Conservation (phyloP, 2,888 invertebrate genomes). For the Tenthredo amoena region DNA sequence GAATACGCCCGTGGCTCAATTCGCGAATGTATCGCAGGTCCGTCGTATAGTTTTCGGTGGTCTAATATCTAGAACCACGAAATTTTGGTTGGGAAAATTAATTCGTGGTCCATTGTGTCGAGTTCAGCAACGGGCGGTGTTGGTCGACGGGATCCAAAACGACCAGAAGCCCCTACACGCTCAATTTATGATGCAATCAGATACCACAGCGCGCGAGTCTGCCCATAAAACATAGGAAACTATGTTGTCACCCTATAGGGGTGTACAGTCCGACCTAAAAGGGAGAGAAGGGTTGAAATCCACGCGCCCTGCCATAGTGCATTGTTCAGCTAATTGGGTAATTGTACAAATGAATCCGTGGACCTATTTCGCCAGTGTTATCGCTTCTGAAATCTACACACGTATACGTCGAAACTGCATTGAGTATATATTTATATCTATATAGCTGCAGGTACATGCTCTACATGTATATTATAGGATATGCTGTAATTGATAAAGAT, state of each 20-base stretch:
- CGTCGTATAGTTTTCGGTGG: constrained; percentile 36
- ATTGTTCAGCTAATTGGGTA: constrained; percentile 47
- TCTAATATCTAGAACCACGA: constrained; percentile 34
- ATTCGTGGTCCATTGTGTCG: constrained; percentile 49
- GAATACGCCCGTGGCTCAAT: background rate
- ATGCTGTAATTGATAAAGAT: background rate
- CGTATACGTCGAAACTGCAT: background rate
- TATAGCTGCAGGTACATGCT: background rate
- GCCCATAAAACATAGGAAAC: constrained; percentile 74
- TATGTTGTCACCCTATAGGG: constrained; percentile 70
- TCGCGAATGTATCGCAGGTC: background rate
- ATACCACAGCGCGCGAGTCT: constrained; percentile 72
- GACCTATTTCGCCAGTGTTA: constrained; percentile 27
- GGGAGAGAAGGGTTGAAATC: constrained; percentile 27
- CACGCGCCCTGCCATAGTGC: constrained; percentile 1
- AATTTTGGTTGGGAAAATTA: constrained; percentile 41
- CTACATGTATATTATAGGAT: background rate
- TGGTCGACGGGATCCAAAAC: constrained; percentile 34
- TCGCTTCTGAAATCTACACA: constrained; percentile 23
- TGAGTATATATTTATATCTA: background rate
- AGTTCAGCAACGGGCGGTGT: constrained; percentile 22
- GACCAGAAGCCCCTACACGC: constrained; percentile 56
- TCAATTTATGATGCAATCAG: constrained; percentile 76
- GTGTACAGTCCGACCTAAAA: constrained; percentile 65
- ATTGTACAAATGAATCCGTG: constrained; percentile 43